These are phyloP conservation scores for Brachionus rubens DNA, from an alignment of 1,140 invertebrate species.

Conservation along the genomic window DNA sequence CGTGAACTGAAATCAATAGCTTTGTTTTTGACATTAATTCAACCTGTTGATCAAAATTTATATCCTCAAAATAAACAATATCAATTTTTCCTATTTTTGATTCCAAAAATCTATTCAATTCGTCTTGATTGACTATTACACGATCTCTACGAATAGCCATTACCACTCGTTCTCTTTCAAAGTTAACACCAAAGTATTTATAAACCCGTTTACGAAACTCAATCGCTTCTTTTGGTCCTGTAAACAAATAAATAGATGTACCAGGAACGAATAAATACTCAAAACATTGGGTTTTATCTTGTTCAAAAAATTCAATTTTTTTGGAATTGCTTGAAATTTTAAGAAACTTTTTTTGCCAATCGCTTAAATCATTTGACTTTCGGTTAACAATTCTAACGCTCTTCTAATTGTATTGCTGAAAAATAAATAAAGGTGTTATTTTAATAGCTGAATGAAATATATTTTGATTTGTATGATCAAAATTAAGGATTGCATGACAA, in stretches of 20 bases:
- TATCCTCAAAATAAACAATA: constrained; percentile 2
- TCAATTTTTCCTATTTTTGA: neutral
- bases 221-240: constrained; percentile 18
- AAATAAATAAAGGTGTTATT: constrained; percentile 6
- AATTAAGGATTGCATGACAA: neutral
- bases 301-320: neutral
- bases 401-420: neutral
- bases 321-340: neutral
- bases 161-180: neutral
- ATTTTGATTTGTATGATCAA: neutral
- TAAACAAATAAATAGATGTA: constrained; percentile 3
- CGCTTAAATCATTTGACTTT: neutral
- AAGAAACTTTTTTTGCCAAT: neutral
- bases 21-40: neutral
- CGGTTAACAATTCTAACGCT: neutral
- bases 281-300: neutral
- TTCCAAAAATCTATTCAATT: neutral
- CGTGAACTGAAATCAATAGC: constrained; percentile 1
- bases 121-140: neutral
- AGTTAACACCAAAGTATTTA: neutral
- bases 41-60: constrained; percentile 24
- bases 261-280: neutral
- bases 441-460: neutral
- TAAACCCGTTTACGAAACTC: neutral
- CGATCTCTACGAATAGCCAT: neutral